Base-by-base conservation (phyloP, 2,888 invertebrate genomes). In the Linnaemya vulpina region DNA sequence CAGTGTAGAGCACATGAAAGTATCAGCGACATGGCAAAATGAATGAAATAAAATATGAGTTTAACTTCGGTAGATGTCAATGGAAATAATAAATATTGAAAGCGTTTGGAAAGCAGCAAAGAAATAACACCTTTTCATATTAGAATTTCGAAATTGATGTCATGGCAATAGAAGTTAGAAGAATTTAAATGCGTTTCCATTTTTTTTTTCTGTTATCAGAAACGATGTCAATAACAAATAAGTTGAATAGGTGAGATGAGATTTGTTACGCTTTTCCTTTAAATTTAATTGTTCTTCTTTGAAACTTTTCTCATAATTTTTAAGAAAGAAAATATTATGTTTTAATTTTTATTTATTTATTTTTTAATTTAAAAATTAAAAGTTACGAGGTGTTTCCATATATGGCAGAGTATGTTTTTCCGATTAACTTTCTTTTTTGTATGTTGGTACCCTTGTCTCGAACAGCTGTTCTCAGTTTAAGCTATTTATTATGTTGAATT, bases 21-120 rank as follows among this genome's bases (percentile, higher is more conserved):
- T 49, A 20, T 35, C 15, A 60, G 17, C 17, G 43, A 53, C 25
- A 75, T n/a, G 17, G 17, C n/a, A 9, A 17, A 63, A 75, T 51
- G 51, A 11, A 40, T 25, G 17, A 4, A 0, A 65, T 65, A 46
- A 63, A 63, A 63, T 40, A 75, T 75, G 10, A n/a, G 11, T 71
- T 25, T 10, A 30, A 11, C 30, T 71, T 43, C 25, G 25, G 25
- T 7, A 38, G n/a, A 22, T n/a, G 40, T 15, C 38, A 70, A 70
- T 38, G 15, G 38, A 22, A 53, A 40, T 11, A 53, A 70, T 53
- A 53, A 70, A 70, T 70, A 40, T 40, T 70, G 22, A 40, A 53
- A 38, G 20, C 22, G 7, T 68, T 35, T 20, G 35, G 30, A 30
- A 1, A 25, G n/a, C 3, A 38, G 35, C 11, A 1, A 17, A 20